Conservation (phyloP, 1,140 invertebrate genomes). For the Heliconius himera region DNA sequence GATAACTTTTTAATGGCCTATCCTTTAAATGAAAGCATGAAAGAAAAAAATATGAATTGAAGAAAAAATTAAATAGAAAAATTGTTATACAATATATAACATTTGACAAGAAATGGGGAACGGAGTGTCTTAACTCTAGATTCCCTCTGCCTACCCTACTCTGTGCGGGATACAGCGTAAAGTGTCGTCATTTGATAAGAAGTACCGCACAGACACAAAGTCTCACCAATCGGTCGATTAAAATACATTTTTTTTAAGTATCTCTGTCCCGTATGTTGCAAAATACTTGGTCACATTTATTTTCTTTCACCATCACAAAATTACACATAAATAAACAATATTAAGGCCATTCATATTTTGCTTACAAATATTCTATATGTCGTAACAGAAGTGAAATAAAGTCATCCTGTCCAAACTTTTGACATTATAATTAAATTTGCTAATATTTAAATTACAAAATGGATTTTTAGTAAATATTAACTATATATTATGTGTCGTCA, state of each 20-base stretch:
- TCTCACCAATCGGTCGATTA: too few relatives aligned
- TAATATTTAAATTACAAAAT: neutral
- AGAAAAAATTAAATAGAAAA: too few relatives aligned
- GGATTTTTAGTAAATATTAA: neutral
- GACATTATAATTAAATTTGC: neutral
- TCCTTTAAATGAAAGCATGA: too few relatives aligned
- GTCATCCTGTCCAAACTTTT: neutral
- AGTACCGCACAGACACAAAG: too few relatives aligned
- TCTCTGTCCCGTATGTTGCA: neutral
- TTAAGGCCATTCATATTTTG: conserved; percentile 6
- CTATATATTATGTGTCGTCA: neutral
- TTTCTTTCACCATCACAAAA: conserved; percentile 10
- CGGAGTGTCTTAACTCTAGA: too few relatives aligned
- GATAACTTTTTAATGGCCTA: neutral
- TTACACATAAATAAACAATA: conserved; percentile 16
- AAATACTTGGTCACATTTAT: neutral
- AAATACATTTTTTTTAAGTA: neutral
- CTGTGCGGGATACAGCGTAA: too few relatives aligned
- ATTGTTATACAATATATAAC: too few relatives aligned
- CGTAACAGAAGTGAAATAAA: conserved; percentile 1
- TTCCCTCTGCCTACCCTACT: too few relatives aligned
- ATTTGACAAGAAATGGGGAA: too few relatives aligned
- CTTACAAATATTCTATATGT: conserved; percentile 10
- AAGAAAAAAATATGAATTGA: too few relatives aligned
- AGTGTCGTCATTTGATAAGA: too few relatives aligned